These are phyloP conservation scores for Tipula confusa DNA, from an alignment of 2,888 invertebrate genomes.

Conservation along the genomic window DNA sequence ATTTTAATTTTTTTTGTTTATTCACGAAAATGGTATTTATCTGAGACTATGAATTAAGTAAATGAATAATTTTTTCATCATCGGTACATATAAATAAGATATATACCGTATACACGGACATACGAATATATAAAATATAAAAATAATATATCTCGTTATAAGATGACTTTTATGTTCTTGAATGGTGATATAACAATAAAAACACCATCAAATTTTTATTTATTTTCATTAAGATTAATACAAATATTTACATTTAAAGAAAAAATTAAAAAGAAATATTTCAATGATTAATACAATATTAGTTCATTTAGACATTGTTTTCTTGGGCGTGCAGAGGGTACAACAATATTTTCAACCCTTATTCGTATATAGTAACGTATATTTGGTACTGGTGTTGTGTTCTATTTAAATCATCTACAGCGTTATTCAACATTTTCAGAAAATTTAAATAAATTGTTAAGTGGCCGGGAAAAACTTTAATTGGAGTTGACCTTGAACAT, in stretches of 20 bases:
- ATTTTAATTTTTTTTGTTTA: neutral
- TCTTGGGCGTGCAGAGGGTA: neutral
- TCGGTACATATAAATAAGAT: neutral
- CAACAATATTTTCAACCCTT: neutral
- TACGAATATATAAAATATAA: neutral
- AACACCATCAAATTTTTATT: slow-evolving; percentile 28
- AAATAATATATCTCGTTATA: slow-evolving; percentile 12
- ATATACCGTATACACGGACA: neutral
- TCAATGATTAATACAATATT: slow-evolving; percentile 15
- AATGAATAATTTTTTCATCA: neutral
- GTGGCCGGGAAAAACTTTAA: too few relatives aligned
- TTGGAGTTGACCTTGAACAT: too few relatives aligned
- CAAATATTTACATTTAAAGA: neutral
- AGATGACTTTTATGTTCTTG: slow-evolving; percentile 29
- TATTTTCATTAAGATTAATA: slow-evolving; percentile 29
- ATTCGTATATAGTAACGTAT: too few relatives aligned
- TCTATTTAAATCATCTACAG: too few relatives aligned
- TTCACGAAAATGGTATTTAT: slow-evolving; percentile 25
- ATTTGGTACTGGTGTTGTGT: too few relatives aligned
- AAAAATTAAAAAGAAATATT: neutral
- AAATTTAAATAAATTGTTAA: too few relatives aligned
- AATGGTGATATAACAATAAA: slow-evolving; percentile 29
- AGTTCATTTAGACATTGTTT: neutral
- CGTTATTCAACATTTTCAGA: too few relatives aligned
- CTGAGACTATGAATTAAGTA: slow-evolving; percentile 15